Evolutionary conservation across 2,888 invertebrate species (phyloP), one percentile per base, ranked within the genome.

Genomic region (Campaea margaritaria): DNA sequence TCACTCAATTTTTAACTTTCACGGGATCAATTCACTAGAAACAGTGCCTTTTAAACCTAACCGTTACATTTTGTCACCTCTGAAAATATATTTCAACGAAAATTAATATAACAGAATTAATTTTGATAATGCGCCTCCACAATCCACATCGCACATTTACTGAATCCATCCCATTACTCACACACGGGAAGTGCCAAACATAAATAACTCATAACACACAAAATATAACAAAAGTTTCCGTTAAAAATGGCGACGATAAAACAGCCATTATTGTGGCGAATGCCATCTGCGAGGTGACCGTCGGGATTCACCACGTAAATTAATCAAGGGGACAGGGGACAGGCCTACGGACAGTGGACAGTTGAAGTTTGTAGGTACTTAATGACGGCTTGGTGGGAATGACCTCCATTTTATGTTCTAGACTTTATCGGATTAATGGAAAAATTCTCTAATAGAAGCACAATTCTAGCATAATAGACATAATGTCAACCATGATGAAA

Each of bases 321-420:
- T 87, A 87, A 86, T 87, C 81, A 83, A 72, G 65, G 65, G 70
- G 86, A 86, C 85, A 82, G 76, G 79, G 82, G 81, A 71, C 69
- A 67, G 67, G 63, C 51, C 60, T 42, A 68, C 76, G 83, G 79
- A 81, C 76, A 83, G 82, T 78, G 82, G 73, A 73, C 81, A 81
- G 78, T 31, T 72, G 75, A 85, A 88, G 79, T 85, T 86, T 75
- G 79, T 75, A 71, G 74, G 70, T 87, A 86, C 87, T 83, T 86
- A 83, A 36, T 36, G 12, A n/a, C 12, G 12, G 36, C 5, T 36
- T 36, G 36, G 36, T 36, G 12, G 36, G 12, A 36, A 36, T 36
- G 10, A n/a, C n/a, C 5, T 36, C 2, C 31, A 31, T 31, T 31
- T 3, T 1, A 31, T 31, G 2, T 9, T 10, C 31, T 31, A 10